Base-by-base conservation (phyloP, 2,888 invertebrate species). In the Aplocera efformata region DNA sequence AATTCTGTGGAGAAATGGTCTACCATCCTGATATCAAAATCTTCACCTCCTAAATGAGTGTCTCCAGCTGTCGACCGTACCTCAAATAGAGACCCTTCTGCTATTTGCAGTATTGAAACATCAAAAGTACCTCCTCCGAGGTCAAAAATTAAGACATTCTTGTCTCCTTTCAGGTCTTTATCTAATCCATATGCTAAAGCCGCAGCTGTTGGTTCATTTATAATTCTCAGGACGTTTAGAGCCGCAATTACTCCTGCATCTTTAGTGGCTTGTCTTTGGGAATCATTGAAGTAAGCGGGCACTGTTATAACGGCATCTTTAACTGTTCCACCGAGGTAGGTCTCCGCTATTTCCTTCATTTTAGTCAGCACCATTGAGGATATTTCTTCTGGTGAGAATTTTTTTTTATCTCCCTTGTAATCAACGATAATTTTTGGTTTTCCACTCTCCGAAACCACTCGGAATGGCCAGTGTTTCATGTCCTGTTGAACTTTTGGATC, bases 41-140 rank as follows among this genome's bases (percentile, higher is more conserved):
- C 94, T 82, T 94, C 94, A 7, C 94, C 94, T 3, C 94, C 94
- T 48, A 93, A 82, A 75, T 95, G 95, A 0, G 95, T 95, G 63
- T 96, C 94, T 3, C 95, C 95, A 2, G 94, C 92, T 0, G 95
- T 95, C 0, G 95, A 90, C 67, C 90, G 91, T 0, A 96, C 95
- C 85, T 95, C 94, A 63, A 95, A 95, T 50, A 95, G 72, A 0
- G 93, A 93, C 0, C 96, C 92, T 77, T 97, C 96, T 60, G 96
- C 94, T 71, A 98, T 97, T 53, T 95, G 93, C 20, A 98, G 88
- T 52, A 97, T 91, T 17, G 97, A 97, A 6, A 98, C 97, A 86
- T 98, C 97, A 70, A 98, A 98, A 22, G 96, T 97, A 20, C 96
- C 97, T 49, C 97, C 97, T 11, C 94, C 94, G 43, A 94, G 88